Conservation (phyloP, 2,797 vertebrate genomes). For the Carcharodon carcharias region DNA sequence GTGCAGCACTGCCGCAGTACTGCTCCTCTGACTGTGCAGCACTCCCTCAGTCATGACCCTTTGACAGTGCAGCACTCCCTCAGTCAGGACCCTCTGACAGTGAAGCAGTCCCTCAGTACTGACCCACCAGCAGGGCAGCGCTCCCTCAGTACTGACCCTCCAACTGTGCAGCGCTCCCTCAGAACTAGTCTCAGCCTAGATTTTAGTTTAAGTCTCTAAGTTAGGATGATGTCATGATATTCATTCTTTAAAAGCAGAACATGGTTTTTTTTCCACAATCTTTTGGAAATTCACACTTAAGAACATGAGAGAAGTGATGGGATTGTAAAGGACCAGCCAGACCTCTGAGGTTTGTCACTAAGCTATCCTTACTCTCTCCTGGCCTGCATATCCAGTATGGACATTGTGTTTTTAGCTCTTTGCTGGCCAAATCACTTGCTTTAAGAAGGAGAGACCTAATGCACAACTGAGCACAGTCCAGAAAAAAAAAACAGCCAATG, state of each 20-base stretch:
- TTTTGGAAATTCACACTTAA: background rate
- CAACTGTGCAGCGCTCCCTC: background rate
- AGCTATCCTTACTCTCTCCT: background rate
- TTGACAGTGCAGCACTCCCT: too few species aligned
- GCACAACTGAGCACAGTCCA: background rate
- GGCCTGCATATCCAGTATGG: background rate
- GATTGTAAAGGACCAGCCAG: background rate
- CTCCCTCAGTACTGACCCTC: background rate
- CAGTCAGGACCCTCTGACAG: too few species aligned
- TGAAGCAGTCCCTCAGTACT: too few species aligned
- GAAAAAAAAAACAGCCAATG: background rate
- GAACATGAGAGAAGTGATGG: background rate
- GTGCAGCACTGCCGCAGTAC: too few species aligned
- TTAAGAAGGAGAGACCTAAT: background rate
- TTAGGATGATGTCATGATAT: background rate
- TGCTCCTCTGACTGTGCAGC: too few species aligned
- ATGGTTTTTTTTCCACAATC: background rate
- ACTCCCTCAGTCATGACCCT: too few species aligned
- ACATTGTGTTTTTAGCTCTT: background rate
- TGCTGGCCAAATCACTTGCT: background rate
- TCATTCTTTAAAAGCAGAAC: background rate
- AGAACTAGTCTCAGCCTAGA: background rate
- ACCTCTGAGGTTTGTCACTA: background rate
- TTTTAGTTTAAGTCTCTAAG: background rate
- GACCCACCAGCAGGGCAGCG: too few species aligned